Conservation (phyloP, 2,797 vertebrate genomes). For the Takifugu ocellatus region DNA sequence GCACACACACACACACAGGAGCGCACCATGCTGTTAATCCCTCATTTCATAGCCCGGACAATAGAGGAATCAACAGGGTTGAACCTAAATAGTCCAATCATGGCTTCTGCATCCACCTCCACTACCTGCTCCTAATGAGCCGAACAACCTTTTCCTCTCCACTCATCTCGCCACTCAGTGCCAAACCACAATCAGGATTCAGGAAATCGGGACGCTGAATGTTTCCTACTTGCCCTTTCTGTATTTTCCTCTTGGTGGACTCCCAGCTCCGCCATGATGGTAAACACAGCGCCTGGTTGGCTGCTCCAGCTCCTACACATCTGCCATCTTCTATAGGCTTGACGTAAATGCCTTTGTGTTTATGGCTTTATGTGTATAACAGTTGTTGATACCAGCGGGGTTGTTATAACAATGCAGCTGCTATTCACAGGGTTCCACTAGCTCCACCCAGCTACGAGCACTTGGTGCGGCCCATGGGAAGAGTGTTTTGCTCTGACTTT, state of each 20-base stretch:
- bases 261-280: neutral
- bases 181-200: constrained; percentile 56
- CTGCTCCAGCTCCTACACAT: neutral
- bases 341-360: too few species aligned
- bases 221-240: constrained; percentile 37
- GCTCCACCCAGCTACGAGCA: too few species aligned
- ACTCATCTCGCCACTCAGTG: constrained; percentile 54
- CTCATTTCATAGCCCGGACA: constrained; percentile 35
- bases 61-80: constrained; percentile 50
- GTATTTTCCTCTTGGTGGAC: neutral
- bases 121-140: constrained; percentile 52
- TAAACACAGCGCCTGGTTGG: neutral
- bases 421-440: too few species aligned
- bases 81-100: constrained; percentile 52
- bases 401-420: too few species aligned
- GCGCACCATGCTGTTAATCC: constrained; percentile 36
- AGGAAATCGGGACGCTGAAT: constrained; percentile 39
- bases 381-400: too few species aligned
- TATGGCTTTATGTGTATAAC: too few species aligned
- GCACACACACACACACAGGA: constrained; percentile 4
- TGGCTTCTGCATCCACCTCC: constrained; percentile 13
- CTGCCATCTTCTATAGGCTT: neutral
- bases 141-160: constrained; percentile 49
- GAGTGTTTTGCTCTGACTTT: too few species aligned
- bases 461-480: too few species aligned